These are phyloP conservation scores for Tragulus kanchil DNA, from an alignment of 2,113 vertebrate genomes.

Conservation along the genomic window DNA sequence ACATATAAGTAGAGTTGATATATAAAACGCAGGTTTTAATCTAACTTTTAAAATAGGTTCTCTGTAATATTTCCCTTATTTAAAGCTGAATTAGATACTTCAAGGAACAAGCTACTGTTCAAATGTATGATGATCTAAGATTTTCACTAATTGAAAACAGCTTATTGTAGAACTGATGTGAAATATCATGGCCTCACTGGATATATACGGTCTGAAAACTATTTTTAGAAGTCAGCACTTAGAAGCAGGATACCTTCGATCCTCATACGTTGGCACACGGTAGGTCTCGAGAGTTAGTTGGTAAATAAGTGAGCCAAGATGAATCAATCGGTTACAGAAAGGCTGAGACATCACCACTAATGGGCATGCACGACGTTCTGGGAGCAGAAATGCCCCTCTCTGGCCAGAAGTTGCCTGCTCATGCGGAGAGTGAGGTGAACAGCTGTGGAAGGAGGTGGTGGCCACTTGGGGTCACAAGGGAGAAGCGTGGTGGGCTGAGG, in stretches of 20 bases:
- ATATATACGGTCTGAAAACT: neutral
- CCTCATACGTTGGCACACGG: neutral
- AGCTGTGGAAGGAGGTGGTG: neutral
- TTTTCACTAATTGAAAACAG: neutral
- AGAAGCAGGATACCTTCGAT: neutral
- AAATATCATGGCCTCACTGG: neutral
- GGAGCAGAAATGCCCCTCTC: neutral
- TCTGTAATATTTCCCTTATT: neutral
- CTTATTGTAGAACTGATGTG: neutral
- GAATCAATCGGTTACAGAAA: neutral
- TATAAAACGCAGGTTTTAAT: neutral
- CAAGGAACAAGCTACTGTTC: constrained; percentile 34
- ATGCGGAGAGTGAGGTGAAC: rapidly evolving
- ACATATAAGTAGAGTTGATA: neutral
- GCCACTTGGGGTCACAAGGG: neutral
- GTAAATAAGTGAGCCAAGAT: neutral
- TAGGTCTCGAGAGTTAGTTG: neutral
- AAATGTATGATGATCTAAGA: neutral
- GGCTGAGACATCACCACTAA: rapidly evolving
- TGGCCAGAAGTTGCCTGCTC: neutral
- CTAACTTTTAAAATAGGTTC: neutral
- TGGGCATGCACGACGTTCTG: neutral
- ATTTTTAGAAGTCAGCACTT: neutral
- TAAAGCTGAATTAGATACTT: neutral
- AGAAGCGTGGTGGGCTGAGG: neutral